Evolutionary conservation across 2,888 invertebrate species (phyloP).

Genomic region (Athalia circularis): DNA sequence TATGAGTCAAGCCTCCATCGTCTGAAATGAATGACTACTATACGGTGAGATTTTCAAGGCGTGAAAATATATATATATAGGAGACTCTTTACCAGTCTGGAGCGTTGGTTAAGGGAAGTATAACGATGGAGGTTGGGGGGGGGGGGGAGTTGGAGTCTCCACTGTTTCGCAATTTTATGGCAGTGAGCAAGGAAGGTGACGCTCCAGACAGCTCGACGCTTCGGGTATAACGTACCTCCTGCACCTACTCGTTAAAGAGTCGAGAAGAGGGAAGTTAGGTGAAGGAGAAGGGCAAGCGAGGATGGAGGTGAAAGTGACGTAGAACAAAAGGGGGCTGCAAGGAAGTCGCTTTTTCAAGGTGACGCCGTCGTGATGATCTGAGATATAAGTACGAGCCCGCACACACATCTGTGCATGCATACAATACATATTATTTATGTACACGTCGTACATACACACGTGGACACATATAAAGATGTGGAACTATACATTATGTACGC

Average conservation of each 20-base stretch:
- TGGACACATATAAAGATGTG: too few relatives aligned
- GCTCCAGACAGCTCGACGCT: slow-evolving; percentile 32
- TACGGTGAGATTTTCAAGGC: slow-evolving; percentile 14
- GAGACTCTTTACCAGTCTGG: neutral
- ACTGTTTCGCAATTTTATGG: slow-evolving; percentile 38
- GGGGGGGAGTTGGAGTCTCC: neutral
- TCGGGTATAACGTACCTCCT: neutral
- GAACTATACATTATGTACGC: too few relatives aligned
- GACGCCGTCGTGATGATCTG: slow-evolving; percentile 3
- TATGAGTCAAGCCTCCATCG: too few relatives aligned
- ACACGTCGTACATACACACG: too few relatives aligned
- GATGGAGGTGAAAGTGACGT: slow-evolving; percentile 7
- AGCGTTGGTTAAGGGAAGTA: neutral
- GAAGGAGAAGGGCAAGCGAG: neutral
- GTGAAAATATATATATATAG: neutral
- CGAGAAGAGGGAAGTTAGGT: too few relatives aligned
- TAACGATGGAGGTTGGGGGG: too few relatives aligned
- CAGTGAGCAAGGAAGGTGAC: slow-evolving; percentile 10
- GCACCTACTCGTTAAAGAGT: slow-evolving; percentile 28
- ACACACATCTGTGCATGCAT: neutral
- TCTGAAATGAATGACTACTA: neutral
- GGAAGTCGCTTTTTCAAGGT: neutral
- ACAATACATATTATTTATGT: too few relatives aligned
- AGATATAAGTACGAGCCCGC: neutral
- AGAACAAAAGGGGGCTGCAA: slow-evolving; percentile 10